Evolutionary conservation across 2,888 invertebrate species (phyloP), one percentile per base, ranked within the genome.

Genomic region (Nysson spinosus): DNA sequence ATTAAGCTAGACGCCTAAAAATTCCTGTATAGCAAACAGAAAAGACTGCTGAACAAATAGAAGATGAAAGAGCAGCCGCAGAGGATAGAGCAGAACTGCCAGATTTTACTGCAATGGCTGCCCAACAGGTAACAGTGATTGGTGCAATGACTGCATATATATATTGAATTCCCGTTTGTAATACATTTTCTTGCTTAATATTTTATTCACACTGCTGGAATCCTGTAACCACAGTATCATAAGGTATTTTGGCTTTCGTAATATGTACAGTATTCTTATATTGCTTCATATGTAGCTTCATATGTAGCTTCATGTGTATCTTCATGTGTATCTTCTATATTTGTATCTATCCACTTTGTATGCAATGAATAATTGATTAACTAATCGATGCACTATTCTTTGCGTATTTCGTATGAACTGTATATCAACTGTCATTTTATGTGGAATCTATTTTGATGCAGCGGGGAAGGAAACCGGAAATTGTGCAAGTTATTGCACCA

Each of bases 401-500:
- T n/a, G n/a, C n/a, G n/a, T n/a, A 30, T 28, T n/a, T 17, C 24
- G 1, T 28, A 37, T 1, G 14, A 17, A 30, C 20, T 35, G 3
- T 51, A 39, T 28, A 20, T 26, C 11, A 6, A 9, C 2, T 19
- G n/a, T n/a, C 11, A n/a, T 71, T 35, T 43, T 11, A 19, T 20
- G 35, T 34, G 5, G 0, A 1, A 52, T 63, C 73, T 52, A 26
- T 34, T 11, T 42, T 77, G 77, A 26, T 80, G 90, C 91, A 90
- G 91, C 68, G 93, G 44, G 89, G 92, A 69, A 93, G 93, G 83
- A 95, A 95, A 88, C 93, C 94, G 44, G 98, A 98, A 89, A 95
- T 98, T 65, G 98, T 97, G 0, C 95, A 96, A 84, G 98, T 97
- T 1, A 93, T 98, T 57, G 98, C 98, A 0, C 93, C 94, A 3